These are phyloP conservation scores for Phenacoccus solenopsis DNA, from an alignment of 1,140 invertebrate species.

Conservation along the genomic window DNA sequence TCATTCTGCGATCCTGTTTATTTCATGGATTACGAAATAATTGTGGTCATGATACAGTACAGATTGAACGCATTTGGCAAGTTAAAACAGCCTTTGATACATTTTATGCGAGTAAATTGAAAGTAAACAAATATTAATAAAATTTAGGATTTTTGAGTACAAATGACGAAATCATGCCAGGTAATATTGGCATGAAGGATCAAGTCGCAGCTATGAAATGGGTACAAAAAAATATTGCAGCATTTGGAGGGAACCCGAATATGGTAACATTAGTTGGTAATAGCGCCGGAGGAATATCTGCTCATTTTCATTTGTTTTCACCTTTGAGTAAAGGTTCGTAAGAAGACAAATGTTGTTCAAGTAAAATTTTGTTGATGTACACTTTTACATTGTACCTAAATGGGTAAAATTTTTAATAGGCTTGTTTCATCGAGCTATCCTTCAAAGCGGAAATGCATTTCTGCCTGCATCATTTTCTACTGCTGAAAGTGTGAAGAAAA, in stretches of 20 bases:
- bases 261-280: slow-evolving; percentile 37
- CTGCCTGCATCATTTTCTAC: too few relatives aligned
- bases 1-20: slow-evolving; percentile 36
- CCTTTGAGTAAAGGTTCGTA: slow-evolving; percentile 16
- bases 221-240: slow-evolving; percentile 35
- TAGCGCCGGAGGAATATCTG: slow-evolving; percentile 33
- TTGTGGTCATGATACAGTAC: slow-evolving; percentile 51
- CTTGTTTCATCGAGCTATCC: too few relatives aligned
- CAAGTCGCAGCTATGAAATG: slow-evolving; percentile 34
- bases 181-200: slow-evolving; percentile 52
- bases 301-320: slow-evolving; percentile 29
- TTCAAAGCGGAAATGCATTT: too few relatives aligned
- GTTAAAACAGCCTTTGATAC: too few relatives aligned
- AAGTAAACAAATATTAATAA: too few relatives aligned
- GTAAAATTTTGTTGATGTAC: too few relatives aligned
- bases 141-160: slow-evolving; percentile 40
- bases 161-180: slow-evolving; percentile 43
- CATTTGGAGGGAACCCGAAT: slow-evolving; percentile 35
- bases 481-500: too few relatives aligned
- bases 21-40: slow-evolving; percentile 41
- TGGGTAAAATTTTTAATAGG: too few relatives aligned
- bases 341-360: too few relatives aligned
- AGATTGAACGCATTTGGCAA: slow-evolving; percentile 39
- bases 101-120: too few relatives aligned
- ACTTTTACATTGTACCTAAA: too few relatives aligned